Percentiles rank a stretch among this genome's conserved stretches.
phyloP scores from a whole-genome alignment of 2,113 vertebrate species.

The Semnornis frantzii region DNA sequence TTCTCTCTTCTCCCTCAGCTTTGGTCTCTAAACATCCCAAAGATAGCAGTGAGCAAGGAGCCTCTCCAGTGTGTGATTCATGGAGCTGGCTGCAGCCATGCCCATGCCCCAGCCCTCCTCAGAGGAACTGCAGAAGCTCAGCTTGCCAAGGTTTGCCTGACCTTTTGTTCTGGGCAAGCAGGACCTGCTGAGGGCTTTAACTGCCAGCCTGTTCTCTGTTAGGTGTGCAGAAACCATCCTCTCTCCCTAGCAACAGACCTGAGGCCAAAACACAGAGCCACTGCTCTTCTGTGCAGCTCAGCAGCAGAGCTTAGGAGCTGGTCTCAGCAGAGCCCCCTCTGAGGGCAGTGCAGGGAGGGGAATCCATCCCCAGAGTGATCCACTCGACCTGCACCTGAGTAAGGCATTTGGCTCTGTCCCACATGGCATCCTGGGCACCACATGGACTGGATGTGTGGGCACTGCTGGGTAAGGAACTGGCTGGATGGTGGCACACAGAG shows the following conservation, averaged over 20 bases:
- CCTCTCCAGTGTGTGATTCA: neutral
- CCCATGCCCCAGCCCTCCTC: neutral
- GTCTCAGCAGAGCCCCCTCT: neutral
- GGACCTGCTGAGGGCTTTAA: neutral
- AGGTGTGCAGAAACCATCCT: neutral
- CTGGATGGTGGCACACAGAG: too few relatives aligned
- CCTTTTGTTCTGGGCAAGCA: slow-evolving; percentile 35
- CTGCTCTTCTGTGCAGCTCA: neutral
- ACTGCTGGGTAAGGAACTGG: too few relatives aligned
- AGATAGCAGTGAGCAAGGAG: neutral
- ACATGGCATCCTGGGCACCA: too few relatives aligned
- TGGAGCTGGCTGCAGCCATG: neutral
- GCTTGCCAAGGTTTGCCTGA: slow-evolving; percentile 25
- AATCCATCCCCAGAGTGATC: neutral
- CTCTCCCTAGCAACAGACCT: slow-evolving; percentile 25
- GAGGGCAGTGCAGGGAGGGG: neutral
- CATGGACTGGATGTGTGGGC: too few relatives aligned
- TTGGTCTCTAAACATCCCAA: neutral
- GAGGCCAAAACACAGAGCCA: slow-evolving; percentile 37
- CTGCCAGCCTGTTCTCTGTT: neutral
- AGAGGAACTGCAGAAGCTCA: slow-evolving; percentile 14
- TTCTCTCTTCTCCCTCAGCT: neutral
- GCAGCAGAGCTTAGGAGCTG: neutral
- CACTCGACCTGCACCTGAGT: neutral
- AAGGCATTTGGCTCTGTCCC: too few relatives aligned